Conservation (phyloP, 2,797 vertebrate species). For the Myiotriccus ornatus region DNA sequence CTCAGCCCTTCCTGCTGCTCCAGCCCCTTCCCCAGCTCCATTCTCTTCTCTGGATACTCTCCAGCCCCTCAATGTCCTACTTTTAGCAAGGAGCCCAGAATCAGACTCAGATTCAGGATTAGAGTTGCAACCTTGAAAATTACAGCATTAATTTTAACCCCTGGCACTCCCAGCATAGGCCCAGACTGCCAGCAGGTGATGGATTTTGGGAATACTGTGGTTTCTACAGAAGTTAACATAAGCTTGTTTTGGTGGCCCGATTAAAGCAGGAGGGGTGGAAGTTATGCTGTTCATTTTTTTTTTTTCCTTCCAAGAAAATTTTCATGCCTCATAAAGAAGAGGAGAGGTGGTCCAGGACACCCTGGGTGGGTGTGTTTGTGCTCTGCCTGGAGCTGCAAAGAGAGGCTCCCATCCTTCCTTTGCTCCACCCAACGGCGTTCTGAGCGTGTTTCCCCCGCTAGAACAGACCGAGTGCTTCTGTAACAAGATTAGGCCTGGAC, state of each 20-base stretch:
- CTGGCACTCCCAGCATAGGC: rapidly evolving
- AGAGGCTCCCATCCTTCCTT: neutral
- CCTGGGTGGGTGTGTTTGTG: neutral
- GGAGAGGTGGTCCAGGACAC: neutral
- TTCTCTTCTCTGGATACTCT: rapidly evolving
- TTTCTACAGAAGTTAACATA: neutral
- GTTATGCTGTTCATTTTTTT: neutral
- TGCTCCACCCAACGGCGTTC: neutral
- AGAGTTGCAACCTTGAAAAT: neutral
- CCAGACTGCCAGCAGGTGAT: neutral
- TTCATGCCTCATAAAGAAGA: neutral
- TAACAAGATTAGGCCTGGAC: slow-evolving; percentile 47
- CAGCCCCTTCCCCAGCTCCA: rapidly evolving
- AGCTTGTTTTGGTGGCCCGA: neutral
- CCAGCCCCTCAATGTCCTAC: neutral
- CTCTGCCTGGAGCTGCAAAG: neutral
- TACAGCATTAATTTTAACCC: neutral
- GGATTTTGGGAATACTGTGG: neutral
- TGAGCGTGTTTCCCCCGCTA: neutral
- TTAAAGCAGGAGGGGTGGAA: rapidly evolving
- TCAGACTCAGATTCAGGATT: neutral
- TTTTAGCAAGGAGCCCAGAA: rapidly evolving
- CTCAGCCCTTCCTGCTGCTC: neutral
- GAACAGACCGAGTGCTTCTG: neutral
- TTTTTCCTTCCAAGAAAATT: neutral